These are phyloP conservation scores for Halictus quadricinctus DNA, from an alignment of 2,888 invertebrate genomes.

Conservation along the genomic window DNA sequence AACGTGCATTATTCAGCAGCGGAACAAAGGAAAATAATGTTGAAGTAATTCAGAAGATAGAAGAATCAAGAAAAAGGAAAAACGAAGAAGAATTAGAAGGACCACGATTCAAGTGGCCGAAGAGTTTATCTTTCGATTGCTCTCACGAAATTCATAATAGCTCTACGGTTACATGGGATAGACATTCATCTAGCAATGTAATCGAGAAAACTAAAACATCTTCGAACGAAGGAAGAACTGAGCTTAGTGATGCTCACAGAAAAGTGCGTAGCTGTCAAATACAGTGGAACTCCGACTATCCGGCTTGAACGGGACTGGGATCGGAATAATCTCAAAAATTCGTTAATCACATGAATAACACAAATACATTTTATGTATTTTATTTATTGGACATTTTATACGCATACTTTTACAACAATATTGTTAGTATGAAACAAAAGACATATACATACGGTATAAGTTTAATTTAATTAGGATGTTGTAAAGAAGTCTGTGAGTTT, in stretches of 20 bases:
- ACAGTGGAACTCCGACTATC: background rate
- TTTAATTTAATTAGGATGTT: background rate
- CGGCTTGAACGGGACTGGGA: no score
- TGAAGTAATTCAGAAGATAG: conserved; percentile 49
- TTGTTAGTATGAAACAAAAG: background rate
- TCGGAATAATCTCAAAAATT: no score
- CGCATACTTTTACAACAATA: background rate
- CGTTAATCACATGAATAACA: no score
- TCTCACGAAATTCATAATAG: conserved; percentile 70
- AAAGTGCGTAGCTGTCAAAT: conserved; percentile 83
- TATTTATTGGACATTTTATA: background rate
- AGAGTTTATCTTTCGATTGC: conserved; percentile 85
- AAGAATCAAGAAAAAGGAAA: conserved; percentile 77
- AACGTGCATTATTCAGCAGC: conserved; percentile 88
- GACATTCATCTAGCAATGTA: conserved; percentile 73
- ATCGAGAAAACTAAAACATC: conserved; percentile 66
- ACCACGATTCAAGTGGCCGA: conserved; percentile 76
- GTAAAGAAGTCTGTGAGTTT: background rate
- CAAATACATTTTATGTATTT: background rate
- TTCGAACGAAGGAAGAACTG: conserved; percentile 77
- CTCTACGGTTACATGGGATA: conserved; percentile 68
- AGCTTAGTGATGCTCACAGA: conserved; percentile 86
- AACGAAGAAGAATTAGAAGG: conserved; percentile 78
- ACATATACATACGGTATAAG: background rate
- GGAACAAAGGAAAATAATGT: conserved; percentile 68